Conservation (phyloP, 1,140 invertebrate species). For the Drosophila sucinea region DNA sequence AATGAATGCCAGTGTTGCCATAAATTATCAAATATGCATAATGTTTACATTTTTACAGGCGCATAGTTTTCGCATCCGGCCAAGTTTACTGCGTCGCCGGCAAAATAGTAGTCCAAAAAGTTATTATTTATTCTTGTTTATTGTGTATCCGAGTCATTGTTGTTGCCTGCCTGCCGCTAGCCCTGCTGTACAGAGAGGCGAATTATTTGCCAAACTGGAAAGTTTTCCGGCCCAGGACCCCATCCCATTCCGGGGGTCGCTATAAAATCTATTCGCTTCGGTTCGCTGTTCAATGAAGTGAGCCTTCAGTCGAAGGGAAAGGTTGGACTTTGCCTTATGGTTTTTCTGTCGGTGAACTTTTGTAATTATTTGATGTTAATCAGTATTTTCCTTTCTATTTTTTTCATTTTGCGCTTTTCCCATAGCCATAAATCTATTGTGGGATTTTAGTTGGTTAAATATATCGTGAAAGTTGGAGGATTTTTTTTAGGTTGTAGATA, state of each 20-base stretch:
- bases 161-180: not conserved
- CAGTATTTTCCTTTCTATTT: conserved; percentile 33
- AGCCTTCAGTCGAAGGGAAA: conserved; percentile 27
- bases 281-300: conserved; percentile 65
- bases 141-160: conserved; percentile 41
- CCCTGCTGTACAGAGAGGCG: conserved; percentile 34
- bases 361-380: conserved; percentile 83
- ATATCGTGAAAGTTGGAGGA: conserved; percentile 48
- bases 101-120: conserved; percentile 54
- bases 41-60: conserved; percentile 78
- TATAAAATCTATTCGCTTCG: not conserved
- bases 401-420: conserved; percentile 36
- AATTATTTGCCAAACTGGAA: conserved; percentile 72
- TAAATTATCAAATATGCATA: conserved; percentile 83
- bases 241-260: not conserved
- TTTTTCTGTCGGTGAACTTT: conserved; percentile 70
- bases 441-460: conserved; percentile 29
- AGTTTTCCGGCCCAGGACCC: conserved; percentile 23
- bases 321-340: conserved; percentile 61
- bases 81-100: conserved; percentile 74
- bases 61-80: conserved; percentile 36
- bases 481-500: not conserved
- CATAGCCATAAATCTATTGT: conserved; percentile 65
- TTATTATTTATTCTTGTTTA: conserved; percentile 78
- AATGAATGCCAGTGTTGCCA: conserved; percentile 82